Evolutionary conservation across 2,113 vertebrate species (phyloP).

Genomic region (Tragulus kanchil): DNA sequence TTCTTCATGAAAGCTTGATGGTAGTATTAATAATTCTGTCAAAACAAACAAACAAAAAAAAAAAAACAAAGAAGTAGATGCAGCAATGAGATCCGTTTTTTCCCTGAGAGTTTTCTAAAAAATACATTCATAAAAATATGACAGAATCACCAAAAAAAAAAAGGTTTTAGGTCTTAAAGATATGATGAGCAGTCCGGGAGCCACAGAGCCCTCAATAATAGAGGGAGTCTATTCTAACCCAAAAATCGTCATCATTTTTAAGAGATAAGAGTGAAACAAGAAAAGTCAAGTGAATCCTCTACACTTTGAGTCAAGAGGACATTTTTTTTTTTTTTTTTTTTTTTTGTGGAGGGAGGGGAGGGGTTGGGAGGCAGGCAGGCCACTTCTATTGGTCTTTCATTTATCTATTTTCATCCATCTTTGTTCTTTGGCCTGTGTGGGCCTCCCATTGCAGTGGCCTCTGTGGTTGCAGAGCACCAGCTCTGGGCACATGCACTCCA

Average conservation of each 20-base stretch:
- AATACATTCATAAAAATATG: not conserved
- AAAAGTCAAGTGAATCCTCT: not conserved
- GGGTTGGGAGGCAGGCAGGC: no score
- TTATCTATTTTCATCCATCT: no score
- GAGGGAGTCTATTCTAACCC: not conserved
- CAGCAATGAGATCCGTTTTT: not conserved
- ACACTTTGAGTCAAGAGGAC: not conserved
- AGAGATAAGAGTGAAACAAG: not conserved
- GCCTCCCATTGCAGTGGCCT: no score
- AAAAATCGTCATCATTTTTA: not conserved
- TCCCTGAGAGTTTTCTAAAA: conserved; percentile 1
- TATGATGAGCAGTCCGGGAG: not conserved
- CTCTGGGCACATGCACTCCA: no score
- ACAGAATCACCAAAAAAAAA: not conserved
- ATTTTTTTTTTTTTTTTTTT: not conserved
- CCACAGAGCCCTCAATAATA: not conserved
- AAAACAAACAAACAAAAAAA: not conserved
- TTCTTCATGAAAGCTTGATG: not conserved
- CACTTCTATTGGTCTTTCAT: no score
- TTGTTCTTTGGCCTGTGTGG: no score
- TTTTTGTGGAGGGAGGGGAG: no score
- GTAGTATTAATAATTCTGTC: not conserved
- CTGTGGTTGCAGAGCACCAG: no score
- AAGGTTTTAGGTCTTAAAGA: not conserved
- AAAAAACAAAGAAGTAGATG: not conserved